Base-by-base conservation (phyloP, 2,888 invertebrate species). In the Eupithecia dodoneata region DNA sequence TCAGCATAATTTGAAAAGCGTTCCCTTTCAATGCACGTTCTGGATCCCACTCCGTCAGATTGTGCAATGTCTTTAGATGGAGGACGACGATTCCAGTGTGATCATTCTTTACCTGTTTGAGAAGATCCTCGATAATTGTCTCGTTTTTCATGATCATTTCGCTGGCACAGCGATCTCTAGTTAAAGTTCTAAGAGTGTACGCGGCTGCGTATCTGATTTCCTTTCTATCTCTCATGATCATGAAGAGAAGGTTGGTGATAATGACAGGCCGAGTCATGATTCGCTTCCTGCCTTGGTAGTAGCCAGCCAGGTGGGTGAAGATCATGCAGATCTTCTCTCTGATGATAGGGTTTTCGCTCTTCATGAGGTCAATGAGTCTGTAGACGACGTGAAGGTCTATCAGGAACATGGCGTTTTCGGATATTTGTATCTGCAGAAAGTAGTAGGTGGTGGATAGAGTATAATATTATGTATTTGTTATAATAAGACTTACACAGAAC, bases 181-280 rank as follows among this genome's bases (percentile, higher is more conserved):
- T 81, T 15, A 95, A 76, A 0, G 90, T 91, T 65, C 86, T 85
- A 0, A 95, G 83, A 0, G 91, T 91, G 59, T 88, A 88, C 0
- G 93, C 91, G 0, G 95, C 92, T 0, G 92, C 92, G 75, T 90
- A 94, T 44, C 95, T 83, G 66, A 95, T 91, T 80, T 95, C 93
- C 73, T 90, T 91, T 2, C 90, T 85, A 73, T 94, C 95, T 69
- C 91, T 87, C 85, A 92, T 85, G 59, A 89, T 85, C 0, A 93
- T 82, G 82, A 84, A 85, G 85, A 93, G 87, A 2, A 95, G 87
- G 49, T 91, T 90, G 3, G 89, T 87, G 6, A 93, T 84, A 3
- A 92, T 85, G 12, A 86, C 79, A 0, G 89, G 88, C 0, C 90
- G 84, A 0, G 87, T 82, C 84, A 92, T 85, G 42, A 94, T 93